A percentile compares a stretch with the other conserved stretches of the same genome.
Conservation (phyloP, 1,140 invertebrate genomes). For the Lepidotrigona ventralis region DNA sequence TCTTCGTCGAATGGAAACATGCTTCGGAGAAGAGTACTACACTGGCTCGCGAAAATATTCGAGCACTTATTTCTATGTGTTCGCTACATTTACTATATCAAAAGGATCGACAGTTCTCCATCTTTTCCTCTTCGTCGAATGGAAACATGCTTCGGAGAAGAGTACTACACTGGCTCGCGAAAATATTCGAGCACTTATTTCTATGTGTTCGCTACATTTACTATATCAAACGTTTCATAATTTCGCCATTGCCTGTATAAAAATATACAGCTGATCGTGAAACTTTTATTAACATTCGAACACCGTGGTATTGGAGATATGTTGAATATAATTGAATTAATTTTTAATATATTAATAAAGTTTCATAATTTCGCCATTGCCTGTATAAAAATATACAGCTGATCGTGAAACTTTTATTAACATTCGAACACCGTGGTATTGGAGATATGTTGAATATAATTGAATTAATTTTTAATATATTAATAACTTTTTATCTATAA, state of each 20-base stretch:
- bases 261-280: too few relatives aligned
- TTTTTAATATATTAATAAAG: too few relatives aligned
- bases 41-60: neutral
- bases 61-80: neutral
- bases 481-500: too few relatives aligned
- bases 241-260: neutral
- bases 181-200: neutral
- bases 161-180: neutral
- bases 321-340: too few relatives aligned
- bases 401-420: too few relatives aligned
- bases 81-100: too few relatives aligned
- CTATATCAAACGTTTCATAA: neutral
- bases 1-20: neutral
- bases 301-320: too few relatives aligned
- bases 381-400: too few relatives aligned
- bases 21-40: neutral
- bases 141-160: neutral
- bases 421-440: too few relatives aligned
- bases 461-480: too few relatives aligned
- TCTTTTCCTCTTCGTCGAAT: neutral
- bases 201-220: neutral
- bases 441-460: too few relatives aligned
- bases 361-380: neutral
- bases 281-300: too few relatives aligned
- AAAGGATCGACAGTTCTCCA: conserved; percentile 4